Conservation (phyloP, 2,113 vertebrate species). For the Psettodes erumei region DNA sequence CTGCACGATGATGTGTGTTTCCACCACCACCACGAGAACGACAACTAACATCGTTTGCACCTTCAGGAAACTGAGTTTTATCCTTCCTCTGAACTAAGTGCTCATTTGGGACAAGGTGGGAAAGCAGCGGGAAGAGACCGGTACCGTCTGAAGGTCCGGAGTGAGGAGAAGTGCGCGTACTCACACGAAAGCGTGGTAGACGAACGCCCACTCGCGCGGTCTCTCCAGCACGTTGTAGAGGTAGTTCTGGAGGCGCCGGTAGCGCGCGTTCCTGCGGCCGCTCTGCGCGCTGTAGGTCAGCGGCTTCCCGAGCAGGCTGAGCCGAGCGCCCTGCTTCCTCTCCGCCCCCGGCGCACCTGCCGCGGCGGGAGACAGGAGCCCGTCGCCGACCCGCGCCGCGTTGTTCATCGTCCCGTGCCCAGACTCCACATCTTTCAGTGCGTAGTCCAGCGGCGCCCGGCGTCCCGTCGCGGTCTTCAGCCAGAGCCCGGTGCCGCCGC, state of each 20-base stretch:
- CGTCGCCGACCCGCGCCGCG: constrained; percentile 85
- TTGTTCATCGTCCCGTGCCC: constrained; percentile 84
- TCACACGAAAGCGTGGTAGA: constrained; percentile 98
- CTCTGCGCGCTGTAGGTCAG: constrained; percentile 91
- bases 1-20: background rate
- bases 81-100: background rate
- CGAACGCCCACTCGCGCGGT: constrained; percentile 94
- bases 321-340: constrained; percentile 92
- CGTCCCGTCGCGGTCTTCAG: constrained; percentile 82
- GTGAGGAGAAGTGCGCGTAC: constrained; percentile 71
- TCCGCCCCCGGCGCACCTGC: constrained; percentile 85
- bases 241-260: constrained; percentile 94
- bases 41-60: background rate
- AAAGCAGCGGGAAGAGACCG: background rate
- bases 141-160: background rate
- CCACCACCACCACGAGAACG: background rate
- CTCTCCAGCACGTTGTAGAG: constrained; percentile 98
- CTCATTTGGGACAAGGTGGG: background rate
- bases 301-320: constrained; percentile 96
- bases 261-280: constrained; percentile 94
- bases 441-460: constrained; percentile 77
- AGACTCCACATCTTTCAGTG: constrained; percentile 93
- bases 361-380: constrained; percentile 81
- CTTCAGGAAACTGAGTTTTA: background rate
- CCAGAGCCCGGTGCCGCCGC: constrained; percentile 85